phyloP scores from a whole-genome alignment of 2,888 invertebrate genomes.

The Dascillus cervinus region DNA sequence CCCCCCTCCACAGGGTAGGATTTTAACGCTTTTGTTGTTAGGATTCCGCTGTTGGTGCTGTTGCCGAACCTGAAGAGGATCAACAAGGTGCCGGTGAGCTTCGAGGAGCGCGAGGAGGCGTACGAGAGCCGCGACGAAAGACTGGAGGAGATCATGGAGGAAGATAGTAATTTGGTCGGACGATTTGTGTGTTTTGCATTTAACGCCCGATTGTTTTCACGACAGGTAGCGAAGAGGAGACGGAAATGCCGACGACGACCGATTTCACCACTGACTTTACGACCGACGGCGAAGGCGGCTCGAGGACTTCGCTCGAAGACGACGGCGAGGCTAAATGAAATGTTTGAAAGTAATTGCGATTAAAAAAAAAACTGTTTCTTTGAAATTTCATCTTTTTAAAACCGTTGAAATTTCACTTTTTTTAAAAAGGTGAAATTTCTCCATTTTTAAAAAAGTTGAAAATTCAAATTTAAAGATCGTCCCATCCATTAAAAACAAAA shows the following conservation, averaged over 20 bases:
- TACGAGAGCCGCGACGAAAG: slow-evolving; percentile 24
- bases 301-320: too few species aligned
- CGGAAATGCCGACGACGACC: slow-evolving; percentile 15
- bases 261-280: slow-evolving; percentile 17
- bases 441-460: too few species aligned
- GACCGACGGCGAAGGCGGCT: slow-evolving; percentile 9
- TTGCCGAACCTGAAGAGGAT: slow-evolving; percentile 49
- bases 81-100: slow-evolving; percentile 46
- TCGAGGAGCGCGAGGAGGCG: slow-evolving; percentile 45
- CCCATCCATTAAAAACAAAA: too few species aligned
- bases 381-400: too few species aligned
- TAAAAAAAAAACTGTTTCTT: too few species aligned
- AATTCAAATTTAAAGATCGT: too few species aligned
- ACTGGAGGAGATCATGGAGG: slow-evolving; percentile 32
- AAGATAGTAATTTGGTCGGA: slow-evolving; percentile 27
- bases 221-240: slow-evolving; percentile 19
- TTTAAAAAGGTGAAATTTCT: too few species aligned
- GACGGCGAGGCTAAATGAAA: too few species aligned
- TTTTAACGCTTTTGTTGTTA: slow-evolving; percentile 11
- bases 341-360: too few species aligned
- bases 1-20: too few species aligned
- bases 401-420: too few species aligned
- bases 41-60: slow-evolving; percentile 45
- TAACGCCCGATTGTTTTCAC: not conserved
- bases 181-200: slow-evolving; percentile 1